phyloP scores from a whole-genome alignment of 2,797 vertebrate genomes.

The Chrysocyon brachyurus region DNA sequence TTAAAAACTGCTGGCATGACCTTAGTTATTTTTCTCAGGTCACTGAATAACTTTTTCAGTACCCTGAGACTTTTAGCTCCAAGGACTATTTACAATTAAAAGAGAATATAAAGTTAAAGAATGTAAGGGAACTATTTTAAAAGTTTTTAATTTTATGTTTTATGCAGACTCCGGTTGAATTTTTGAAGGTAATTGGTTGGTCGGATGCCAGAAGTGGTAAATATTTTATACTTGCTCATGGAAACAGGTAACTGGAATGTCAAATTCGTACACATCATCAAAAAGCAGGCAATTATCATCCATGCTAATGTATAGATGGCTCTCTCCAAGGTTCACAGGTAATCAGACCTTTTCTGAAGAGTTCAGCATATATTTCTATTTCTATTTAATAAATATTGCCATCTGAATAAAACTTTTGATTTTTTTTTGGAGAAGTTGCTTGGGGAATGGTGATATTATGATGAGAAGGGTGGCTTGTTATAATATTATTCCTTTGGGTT shows the following conservation, averaged over 20 bases:
- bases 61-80: constrained; percentile 62
- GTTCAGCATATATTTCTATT: constrained; percentile 71
- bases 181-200: constrained; percentile 81
- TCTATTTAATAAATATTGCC: constrained; percentile 65
- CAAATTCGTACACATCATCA: constrained; percentile 76
- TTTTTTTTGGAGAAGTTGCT: constrained; percentile 11
- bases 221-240: constrained; percentile 82
- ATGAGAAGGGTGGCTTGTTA: constrained; percentile 11
- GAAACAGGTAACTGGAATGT: constrained; percentile 78
- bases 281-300: constrained; percentile 76
- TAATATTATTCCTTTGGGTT: constrained; percentile 6
- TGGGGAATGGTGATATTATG: constrained; percentile 32
- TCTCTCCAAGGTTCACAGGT: constrained; percentile 71
- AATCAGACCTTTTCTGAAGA: constrained; percentile 73
- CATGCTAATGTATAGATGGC: constrained; percentile 65
- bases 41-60: constrained; percentile 39
- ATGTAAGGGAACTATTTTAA: constrained; percentile 52
- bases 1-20: constrained; percentile 68
- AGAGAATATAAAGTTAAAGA: constrained; percentile 70
- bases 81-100: constrained; percentile 74
- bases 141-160: constrained; percentile 81
- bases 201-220: constrained; percentile 79
- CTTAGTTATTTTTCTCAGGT: constrained; percentile 74
- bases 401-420: constrained; percentile 49
- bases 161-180: constrained; percentile 74